Evolutionary conservation across 2,888 invertebrate species (phyloP), one percentile per base, ranked within the genome.

Genomic region (Hydroisotoma schaefferi): DNA sequence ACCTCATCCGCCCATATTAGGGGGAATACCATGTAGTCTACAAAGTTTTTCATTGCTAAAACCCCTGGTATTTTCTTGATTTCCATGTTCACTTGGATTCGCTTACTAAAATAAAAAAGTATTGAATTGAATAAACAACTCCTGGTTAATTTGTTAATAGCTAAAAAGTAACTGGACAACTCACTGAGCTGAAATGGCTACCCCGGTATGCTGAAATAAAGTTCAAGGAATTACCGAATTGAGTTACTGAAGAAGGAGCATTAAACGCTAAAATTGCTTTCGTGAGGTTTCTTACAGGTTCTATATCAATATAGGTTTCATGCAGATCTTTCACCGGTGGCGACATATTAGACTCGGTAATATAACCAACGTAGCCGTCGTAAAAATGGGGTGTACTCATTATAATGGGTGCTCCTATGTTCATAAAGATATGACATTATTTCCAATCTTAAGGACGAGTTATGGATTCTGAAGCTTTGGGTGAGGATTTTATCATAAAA

Each of bases 21-120:
- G 15, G 60, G 60, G 28, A 60, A 60, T 4, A 56, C 23, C 12
- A 49, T 20, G 55, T 29, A 18, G 4, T 44, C 18, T 25, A 43
- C 33, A 47, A 57, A 28, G 22, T 57, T 38, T 12, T 25, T 10
- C n/a, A 54, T 55, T 10, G 38, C 47, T n/a, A 27, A 12, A 4
- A 59, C 37, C 12, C 55, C 27, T 3, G 12, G 22, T 10, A 55
- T 12, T 2, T 15, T 22, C 18, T 57, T 51, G n/a, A 67, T 23
- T 22, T 64, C 60, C n/a, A 67, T 22, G 27, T 61, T 63, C 10
- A 67, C 59, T 49, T 67, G 67, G 15, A 67, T 55, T 29, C 59
- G 48, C 55, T 67, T 67, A 22, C 57, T 44, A 20, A 27, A 46
- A 27, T 6, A 23, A 5, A 48, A 48, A n/a, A n/a, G n/a, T n/a